Evolutionary conservation across 2,113 vertebrate species (phyloP), one percentile per base, ranked within the genome.

Genomic region (Ceuthmochares aereus): DNA sequence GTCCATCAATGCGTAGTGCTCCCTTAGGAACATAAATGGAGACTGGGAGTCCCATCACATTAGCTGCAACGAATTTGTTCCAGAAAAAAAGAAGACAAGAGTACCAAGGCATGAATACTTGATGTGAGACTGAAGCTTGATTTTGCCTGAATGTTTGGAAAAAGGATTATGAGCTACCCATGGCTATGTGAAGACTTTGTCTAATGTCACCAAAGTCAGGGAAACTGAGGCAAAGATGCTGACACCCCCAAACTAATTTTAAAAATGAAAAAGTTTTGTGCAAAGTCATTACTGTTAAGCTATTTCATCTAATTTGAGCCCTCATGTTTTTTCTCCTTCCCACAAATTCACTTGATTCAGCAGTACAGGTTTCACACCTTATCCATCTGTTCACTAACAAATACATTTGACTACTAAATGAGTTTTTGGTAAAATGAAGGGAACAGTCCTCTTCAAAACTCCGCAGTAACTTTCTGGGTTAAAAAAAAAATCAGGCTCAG

Each of bases 21-120:
- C 91, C 73, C 82, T 68, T 88, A 74, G 90, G 92, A 91, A 30
- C 67, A 62, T 16, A 95, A 97, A 97, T 84, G 84, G 89, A 95
- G 91, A 95, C 42, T 76, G 74, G 78, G 73, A 95, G 68, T 90
- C 82, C 89, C 88, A 83, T 0, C 91, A 84, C 89, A 92, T 94
- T 91, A 95, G 70, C 74, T 94, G 70, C 84, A 80, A 94, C 70
- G 77, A 90, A 93, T 91, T 89, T 91, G 40, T 67, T 83, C 60
- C 81, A 91, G 89, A 69, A 90, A 78, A 66, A 90, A 81, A 67
- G 45, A 82, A 77, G 43, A 85, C 2, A 90, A 62, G 58, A 95
- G 75, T n/a, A 60, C 19, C 80, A 95, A 74, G 59, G 47, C 73
- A 89, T 92, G 80, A 93, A 92, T 93, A 87, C 69, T 63, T 63